Percentiles rank a stretch among this genome's conserved stretches.
phyloP scores from a whole-genome alignment of 2,113 vertebrate genomes.

The Crotalus horridus region DNA sequence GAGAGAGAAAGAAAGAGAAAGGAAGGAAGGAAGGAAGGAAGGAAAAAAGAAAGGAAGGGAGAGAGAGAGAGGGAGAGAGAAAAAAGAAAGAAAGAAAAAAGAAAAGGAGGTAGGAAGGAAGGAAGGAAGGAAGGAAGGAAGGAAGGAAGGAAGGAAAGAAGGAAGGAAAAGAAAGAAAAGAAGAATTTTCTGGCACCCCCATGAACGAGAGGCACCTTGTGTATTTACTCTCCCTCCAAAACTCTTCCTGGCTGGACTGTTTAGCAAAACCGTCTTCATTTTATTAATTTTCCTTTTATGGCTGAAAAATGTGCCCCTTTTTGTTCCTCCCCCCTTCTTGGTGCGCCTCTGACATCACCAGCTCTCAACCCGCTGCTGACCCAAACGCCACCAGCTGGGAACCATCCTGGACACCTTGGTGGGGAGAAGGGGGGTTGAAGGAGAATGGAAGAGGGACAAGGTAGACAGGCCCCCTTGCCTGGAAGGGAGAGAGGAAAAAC shows the following conservation, averaged over 20 bases:
- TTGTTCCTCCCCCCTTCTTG: background rate
- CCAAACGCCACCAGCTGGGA: background rate
- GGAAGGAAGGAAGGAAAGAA: background rate
- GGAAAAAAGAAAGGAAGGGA: background rate
- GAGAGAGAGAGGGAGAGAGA: background rate
- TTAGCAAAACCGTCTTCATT: too few species aligned
- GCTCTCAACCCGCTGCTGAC: background rate
- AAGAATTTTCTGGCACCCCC: background rate
- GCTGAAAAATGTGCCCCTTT: background rate
- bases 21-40: background rate
- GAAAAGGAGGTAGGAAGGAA: background rate
- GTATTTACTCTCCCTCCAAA: background rate
- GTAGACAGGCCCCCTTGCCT: background rate
- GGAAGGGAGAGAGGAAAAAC: background rate
- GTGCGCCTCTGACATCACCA: background rate
- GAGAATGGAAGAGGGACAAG: background rate
- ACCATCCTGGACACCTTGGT: background rate
- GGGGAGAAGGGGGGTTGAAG: background rate
- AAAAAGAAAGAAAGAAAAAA: background rate
- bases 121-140: background rate
- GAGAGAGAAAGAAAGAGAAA: fast-evolving
- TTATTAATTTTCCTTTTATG: background rate
- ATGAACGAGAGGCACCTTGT: background rate
- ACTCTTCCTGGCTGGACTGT: background rate
- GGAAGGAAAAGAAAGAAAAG: background rate